A percentile compares a stretch with the other conserved stretches of the same genome.
These are phyloP conservation scores for Vombatus ursinus DNA, from an alignment of 2,113 vertebrate species.

Conservation along the genomic window DNA sequence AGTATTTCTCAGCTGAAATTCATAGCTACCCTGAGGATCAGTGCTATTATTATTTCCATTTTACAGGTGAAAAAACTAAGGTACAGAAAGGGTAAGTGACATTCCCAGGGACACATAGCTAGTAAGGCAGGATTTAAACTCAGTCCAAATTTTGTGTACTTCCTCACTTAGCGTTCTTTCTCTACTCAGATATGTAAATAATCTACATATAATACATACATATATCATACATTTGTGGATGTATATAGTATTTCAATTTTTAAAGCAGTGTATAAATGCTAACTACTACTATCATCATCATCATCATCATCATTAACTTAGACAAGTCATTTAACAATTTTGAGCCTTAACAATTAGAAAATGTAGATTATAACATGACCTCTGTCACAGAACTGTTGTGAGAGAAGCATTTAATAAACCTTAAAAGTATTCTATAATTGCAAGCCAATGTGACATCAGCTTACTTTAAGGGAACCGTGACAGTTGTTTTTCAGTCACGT, in stretches of 20 bases:
- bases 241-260: neutral
- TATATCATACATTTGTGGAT: neutral
- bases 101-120: neutral
- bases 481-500: no score
- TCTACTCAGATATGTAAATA: no score
- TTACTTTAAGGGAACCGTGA: neutral
- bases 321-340: neutral
- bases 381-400: neutral
- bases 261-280: neutral
- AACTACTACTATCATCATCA: neutral
- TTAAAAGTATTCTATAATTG: neutral
- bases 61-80: neutral
- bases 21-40: neutral
- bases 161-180: neutral
- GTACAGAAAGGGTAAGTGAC: neutral
- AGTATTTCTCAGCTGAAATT: neutral
- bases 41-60: neutral
- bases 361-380: neutral
- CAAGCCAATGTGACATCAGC: neutral
- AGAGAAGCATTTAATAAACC: neutral
- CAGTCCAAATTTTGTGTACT: neutral
- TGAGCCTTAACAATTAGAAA: neutral
- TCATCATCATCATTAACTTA: neutral
- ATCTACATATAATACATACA: no score
- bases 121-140: neutral